Base-by-base conservation (phyloP, 1,140 invertebrate genomes). In the Zaprionus gabonicus region DNA sequence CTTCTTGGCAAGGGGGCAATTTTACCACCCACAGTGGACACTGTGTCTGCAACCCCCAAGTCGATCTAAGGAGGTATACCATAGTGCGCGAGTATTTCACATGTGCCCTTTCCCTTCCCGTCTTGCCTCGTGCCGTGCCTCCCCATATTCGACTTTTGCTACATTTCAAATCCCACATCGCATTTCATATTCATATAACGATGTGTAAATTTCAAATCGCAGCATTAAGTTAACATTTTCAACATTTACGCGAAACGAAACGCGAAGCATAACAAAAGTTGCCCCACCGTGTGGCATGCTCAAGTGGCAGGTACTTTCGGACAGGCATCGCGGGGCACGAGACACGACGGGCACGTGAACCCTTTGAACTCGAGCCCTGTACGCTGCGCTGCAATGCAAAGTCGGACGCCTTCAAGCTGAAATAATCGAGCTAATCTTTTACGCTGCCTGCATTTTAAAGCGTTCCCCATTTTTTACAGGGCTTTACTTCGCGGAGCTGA, bases 351-450 rank as follows among this genome's bases (percentile, higher is more conserved):
- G 3, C 34, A 27, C 44, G 51, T 46, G 31, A 87, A 83, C 83
- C 78, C 84, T 88, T 88, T 88, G 85, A 88, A 88, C 85, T 82
- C 57, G 53, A 27, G n/a, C 63, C 62, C 81, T 67, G 62, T 71
- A 68, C 56, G 65, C 58, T 71, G 72, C 60, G 60, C 59, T 66
- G 74, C 69, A 71, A 76, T 72, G 66, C 38, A 64, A 81, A 81
- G 64, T 76, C 78, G 77, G 69, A 78, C 59, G 81, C 78, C 81
- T 78, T 83, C 81, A 58, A 83, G 81, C 81, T 78, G 81, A 83
- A 87, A 70, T 78, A 87, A 91, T 87, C 81, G 81, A 62, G 88
- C 88, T 88, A 91, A 91, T 91, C 88, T 91, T 91, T 91, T 91
- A 91, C 88, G 88, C 88, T 78, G 81, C 81, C 77, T 91, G 88